Percentiles rank a stretch among this genome's conserved stretches.
Evolutionary conservation across 2,888 invertebrate species (phyloP).

Genomic region (Sarcophaga caerulescens): DNA sequence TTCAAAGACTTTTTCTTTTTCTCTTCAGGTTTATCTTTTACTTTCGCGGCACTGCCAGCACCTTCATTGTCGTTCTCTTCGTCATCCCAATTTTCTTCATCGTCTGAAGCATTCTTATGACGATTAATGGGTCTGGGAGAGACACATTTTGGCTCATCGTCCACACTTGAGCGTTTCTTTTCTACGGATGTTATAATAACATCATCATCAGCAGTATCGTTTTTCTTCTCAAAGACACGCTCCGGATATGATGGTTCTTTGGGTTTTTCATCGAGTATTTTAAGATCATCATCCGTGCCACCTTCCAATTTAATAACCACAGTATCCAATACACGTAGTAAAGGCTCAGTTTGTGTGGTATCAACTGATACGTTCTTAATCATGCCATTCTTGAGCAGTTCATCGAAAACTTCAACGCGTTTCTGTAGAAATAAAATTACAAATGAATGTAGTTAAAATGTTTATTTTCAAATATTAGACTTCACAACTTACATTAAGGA

Average conservation of each 20-base stretch:
- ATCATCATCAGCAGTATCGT: slow-evolving; percentile 71
- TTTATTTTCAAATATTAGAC: neutral
- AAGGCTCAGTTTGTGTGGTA: slow-evolving; percentile 89
- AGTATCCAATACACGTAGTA: slow-evolving; percentile 95
- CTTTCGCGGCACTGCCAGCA: slow-evolving; percentile 73
- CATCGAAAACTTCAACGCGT: slow-evolving; percentile 94
- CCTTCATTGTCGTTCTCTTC: slow-evolving; percentile 77
- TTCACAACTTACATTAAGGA: slow-evolving; percentile 86
- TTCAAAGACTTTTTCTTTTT: slow-evolving; percentile 71
- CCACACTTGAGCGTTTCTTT: slow-evolving; percentile 68
- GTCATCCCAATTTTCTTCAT: slow-evolving; percentile 78
- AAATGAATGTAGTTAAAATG: neutral
- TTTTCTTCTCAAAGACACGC: slow-evolving; percentile 73
- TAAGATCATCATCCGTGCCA: slow-evolving; percentile 93
- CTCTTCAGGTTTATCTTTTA: slow-evolving; percentile 59
- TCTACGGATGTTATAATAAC: slow-evolving; percentile 75
- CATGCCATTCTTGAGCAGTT: slow-evolving; percentile 88
- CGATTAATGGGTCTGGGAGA: slow-evolving; percentile 72
- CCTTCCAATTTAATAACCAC: slow-evolving; percentile 98
- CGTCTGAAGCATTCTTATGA: slow-evolving; percentile 64
- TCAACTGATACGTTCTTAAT: slow-evolving; percentile 92
- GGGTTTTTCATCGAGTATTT: slow-evolving; percentile 89
- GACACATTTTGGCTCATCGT: slow-evolving; percentile 72
- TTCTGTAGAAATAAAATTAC: slow-evolving; percentile 82
- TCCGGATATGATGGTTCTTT: slow-evolving; percentile 73